Percentiles rank a stretch among this genome's conserved stretches.
These are phyloP conservation scores for Conchocele bisecta DNA, from an alignment of 2,888 invertebrate genomes.

Conservation along the genomic window DNA sequence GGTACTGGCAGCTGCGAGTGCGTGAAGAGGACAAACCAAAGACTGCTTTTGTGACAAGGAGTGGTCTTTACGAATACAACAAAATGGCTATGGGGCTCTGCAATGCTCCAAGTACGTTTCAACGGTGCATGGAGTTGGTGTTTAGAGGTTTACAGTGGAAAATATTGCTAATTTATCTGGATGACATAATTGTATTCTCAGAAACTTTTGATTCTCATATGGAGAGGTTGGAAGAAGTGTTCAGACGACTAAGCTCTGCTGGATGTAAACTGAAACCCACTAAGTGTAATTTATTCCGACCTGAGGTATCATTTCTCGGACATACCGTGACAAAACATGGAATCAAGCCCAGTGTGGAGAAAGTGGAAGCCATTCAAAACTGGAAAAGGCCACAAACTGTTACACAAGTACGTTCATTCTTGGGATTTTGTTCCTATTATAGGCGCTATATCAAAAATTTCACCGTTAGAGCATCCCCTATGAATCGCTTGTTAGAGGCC, in stretches of 20 bases:
- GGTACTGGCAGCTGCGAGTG: conserved; percentile 21
- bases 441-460: conserved; percentile 29
- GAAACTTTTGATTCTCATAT: conserved; percentile 42
- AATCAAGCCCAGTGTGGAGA: conserved; percentile 24
- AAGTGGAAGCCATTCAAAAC: conserved; percentile 26
- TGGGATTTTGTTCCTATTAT: conserved; percentile 49
- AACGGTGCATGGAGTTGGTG: conserved; percentile 23
- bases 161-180: conserved; percentile 26
- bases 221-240: conserved; percentile 46
- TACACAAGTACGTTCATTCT: conserved; percentile 16
- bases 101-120: conserved; percentile 1
- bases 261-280: conserved; percentile 42
- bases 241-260: conserved; percentile 26
- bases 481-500: conserved; percentile 31
- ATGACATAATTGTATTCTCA: conserved; percentile 24
- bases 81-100: conserved; percentile 5
- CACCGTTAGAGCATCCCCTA: conserved; percentile 18
- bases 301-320: conserved; percentile 43
- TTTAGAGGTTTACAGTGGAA: conserved; percentile 28
- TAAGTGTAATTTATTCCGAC: conserved; percentile 39
- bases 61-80: conserved; percentile 14
- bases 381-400: conserved; percentile 29
- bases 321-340: conserved; percentile 37
- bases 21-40: conserved; percentile 21
- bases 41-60: conserved; percentile 8